Conservation (phyloP, 2,888 invertebrate genomes). For the Ectobius pallidus region DNA sequence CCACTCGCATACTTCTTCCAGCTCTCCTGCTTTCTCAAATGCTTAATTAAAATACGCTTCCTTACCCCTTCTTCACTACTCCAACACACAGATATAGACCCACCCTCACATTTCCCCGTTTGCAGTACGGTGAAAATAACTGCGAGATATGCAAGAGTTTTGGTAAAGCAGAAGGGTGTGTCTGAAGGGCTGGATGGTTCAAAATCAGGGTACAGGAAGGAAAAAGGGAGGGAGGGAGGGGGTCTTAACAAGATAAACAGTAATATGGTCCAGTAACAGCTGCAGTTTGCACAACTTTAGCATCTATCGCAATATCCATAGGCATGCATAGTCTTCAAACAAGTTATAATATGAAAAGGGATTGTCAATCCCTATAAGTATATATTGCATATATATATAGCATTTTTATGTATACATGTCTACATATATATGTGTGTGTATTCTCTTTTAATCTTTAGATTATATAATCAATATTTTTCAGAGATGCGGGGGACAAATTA, state of each 20-base stretch:
- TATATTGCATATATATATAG: no score
- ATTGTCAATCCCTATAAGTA: no score
- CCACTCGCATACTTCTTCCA: conserved; percentile 37
- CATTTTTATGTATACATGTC: no score
- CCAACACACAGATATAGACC: not conserved
- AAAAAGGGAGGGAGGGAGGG: not conserved
- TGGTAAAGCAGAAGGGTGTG: not conserved
- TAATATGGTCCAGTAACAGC: conserved; percentile 17
- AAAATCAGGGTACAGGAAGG: conserved; percentile 17
- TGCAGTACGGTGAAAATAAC: conserved; percentile 22
- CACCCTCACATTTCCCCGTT: not conserved
- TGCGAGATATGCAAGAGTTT: conserved; percentile 13
- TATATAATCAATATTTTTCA: no score
- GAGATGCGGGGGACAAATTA: no score
- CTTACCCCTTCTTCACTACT: conserved; percentile 17
- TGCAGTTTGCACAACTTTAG: conserved; percentile 18
- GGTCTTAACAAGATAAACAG: conserved; percentile 23
- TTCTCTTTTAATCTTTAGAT: no score
- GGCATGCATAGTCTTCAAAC: no score
- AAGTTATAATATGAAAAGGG: no score
- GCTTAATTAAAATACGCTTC: conserved; percentile 44
- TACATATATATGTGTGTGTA: no score
- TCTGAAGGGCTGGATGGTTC: conserved; percentile 1
- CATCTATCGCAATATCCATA: not conserved
- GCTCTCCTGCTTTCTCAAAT: conserved; percentile 37